phyloP scores from a whole-genome alignment of 2,797 vertebrate species.

The Vultur gryphus region DNA sequence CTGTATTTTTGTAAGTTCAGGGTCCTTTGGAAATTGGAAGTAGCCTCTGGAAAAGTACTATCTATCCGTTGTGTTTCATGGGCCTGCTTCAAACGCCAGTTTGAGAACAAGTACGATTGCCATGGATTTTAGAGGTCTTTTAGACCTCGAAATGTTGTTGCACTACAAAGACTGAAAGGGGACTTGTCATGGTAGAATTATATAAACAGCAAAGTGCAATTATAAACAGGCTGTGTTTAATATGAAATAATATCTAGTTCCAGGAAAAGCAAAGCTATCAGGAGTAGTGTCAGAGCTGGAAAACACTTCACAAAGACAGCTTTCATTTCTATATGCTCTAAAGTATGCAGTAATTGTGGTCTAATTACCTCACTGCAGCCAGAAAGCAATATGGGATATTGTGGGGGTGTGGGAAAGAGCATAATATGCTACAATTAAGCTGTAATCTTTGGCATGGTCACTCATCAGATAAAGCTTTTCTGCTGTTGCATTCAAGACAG shows the following conservation, averaged over 20 bases:
- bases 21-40: not conserved
- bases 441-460: conserved; percentile 60
- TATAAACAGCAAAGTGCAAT: not conserved
- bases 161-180: not conserved
- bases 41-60: not conserved
- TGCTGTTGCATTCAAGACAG: not conserved
- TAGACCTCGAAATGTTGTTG: not conserved
- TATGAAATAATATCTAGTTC: not conserved
- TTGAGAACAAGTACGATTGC: not conserved
- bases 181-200: not conserved
- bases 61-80: not conserved
- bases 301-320: conserved; percentile 45
- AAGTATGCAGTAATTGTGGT: conserved; percentile 16
- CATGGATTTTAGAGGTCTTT: not conserved
- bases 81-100: not conserved
- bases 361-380: conserved; percentile 37
- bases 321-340: conserved; percentile 48
- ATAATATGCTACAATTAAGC: conserved; percentile 43
- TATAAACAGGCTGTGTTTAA: conserved; percentile 12
- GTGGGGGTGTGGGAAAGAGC: conserved; percentile 55
- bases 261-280: conserved; percentile 34
- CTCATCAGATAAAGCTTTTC: conserved; percentile 38
- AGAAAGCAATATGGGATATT: conserved; percentile 35
- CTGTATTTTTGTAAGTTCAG: not conserved
- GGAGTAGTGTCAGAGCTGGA: conserved; percentile 23